A percentile compares a stretch with the other conserved stretches of the same genome.
These are phyloP conservation scores for Gasterosteus nipponicus DNA, from an alignment of 2,113 vertebrate genomes.

Conservation along the genomic window DNA sequence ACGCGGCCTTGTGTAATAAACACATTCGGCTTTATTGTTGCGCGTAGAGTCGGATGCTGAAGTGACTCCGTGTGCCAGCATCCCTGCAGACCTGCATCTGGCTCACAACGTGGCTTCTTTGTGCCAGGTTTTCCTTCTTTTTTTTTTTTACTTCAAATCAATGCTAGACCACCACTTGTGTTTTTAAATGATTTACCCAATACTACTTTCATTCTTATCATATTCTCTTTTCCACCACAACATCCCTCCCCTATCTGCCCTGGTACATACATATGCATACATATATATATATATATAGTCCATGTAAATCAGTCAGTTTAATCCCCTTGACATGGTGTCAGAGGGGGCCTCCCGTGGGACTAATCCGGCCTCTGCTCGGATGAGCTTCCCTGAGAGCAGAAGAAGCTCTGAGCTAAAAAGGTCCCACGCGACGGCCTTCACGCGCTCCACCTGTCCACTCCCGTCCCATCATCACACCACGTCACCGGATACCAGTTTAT, in stretches of 20 bases:
- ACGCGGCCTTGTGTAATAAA: slow-evolving; percentile 33
- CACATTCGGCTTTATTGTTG: slow-evolving; percentile 33
- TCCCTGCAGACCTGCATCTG: slow-evolving; percentile 36
- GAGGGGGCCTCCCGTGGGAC: slow-evolving; percentile 51
- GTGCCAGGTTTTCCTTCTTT: not conserved
- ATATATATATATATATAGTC: slow-evolving; percentile 28
- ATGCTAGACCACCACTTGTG: not conserved
- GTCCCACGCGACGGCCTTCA: slow-evolving; percentile 11
- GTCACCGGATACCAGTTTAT: not conserved
- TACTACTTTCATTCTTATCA: not conserved
- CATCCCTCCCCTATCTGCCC: slow-evolving; percentile 10
- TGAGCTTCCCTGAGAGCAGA: slow-evolving; percentile 42
- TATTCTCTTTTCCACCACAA: not conserved
- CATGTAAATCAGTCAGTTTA: slow-evolving; percentile 70
- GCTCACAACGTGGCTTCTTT: slow-evolving; percentile 20
- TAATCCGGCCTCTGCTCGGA: slow-evolving; percentile 51
- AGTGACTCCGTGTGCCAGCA: slow-evolving; percentile 18
- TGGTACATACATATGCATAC: slow-evolving; percentile 21
- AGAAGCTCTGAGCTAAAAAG: slow-evolving; percentile 8
- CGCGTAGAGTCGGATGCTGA: slow-evolving; percentile 17
- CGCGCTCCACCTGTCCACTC: slow-evolving; percentile 17
- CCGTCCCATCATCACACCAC: slow-evolving; percentile 1
- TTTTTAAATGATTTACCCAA: slow-evolving; percentile 1
- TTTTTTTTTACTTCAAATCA: slow-evolving; percentile 20
- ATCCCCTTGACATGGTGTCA: slow-evolving; percentile 65